Base-by-base conservation (phyloP, 2,888 invertebrate genomes). In the Rhagophthalmus giganteus region DNA sequence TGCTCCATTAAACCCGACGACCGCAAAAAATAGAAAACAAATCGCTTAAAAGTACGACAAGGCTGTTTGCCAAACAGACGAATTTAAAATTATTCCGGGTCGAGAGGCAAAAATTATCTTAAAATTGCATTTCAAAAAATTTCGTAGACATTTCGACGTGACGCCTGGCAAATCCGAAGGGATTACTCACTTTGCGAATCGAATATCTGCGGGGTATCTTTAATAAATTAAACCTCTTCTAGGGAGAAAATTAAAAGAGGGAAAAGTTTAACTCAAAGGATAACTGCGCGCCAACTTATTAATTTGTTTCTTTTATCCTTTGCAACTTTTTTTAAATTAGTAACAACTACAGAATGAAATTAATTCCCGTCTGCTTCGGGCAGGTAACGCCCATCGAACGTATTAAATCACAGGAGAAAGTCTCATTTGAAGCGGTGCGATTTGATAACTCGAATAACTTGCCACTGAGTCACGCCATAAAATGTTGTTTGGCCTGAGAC, bases 221-320 rank as follows among this genome's bases (percentile, higher is more conserved):
- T 20, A 20, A 20, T 20, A 20, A 20, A 20, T 20, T 20, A 7
- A 20, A 20, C 20, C 7, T 20, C 20, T 7, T 20, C 7, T 20
- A 5, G n/a, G n/a, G 10, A 33, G 31, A 6, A 26, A 25, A 41
- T 32, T 24, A 33, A 24, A 26, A 41, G 15, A n/a, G 30, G 15
- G 16, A 6, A 30, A 27, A 11, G 14, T n/a, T 13, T 4, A 40
- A 11, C 16, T 33, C 33, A 35, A 35, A 44, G 34, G 44, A 45
- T 37, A 37, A 28, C 31, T 31, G 11, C 1, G 7, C 9, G n/a
- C 35, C 20, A 25, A 31, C 38, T 46, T 46, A 46, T 46, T 46
- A 46, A 45, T 45, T 44, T 44, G 34, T 26, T 46, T 37, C 46
- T 46, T 37, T 46, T 35, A 45, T 45, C 45, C 35, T 27, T 35